phyloP scores from a whole-genome alignment of 2,888 invertebrate genomes.

The Cheilosia vulpina region DNA sequence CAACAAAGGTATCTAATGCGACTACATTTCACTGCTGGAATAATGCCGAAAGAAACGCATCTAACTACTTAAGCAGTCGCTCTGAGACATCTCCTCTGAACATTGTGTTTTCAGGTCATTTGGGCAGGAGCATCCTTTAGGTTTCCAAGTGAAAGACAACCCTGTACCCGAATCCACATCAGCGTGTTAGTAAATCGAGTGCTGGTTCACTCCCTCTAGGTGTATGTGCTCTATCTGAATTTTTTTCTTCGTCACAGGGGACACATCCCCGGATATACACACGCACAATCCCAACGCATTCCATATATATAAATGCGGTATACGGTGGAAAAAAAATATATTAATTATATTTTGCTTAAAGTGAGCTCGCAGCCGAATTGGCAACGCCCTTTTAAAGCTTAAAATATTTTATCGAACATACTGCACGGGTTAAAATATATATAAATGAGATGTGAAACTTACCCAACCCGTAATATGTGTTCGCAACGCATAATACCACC shows the following conservation, averaged over 20 bases:
- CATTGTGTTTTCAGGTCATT: no score
- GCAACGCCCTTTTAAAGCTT: conserved; percentile 75
- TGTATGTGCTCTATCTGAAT: conserved; percentile 2
- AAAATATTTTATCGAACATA: conserved; percentile 69
- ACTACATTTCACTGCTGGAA: no score
- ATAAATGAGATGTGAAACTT: conserved; percentile 72
- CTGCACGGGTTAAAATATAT: conserved; percentile 43
- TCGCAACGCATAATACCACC: conserved; percentile 52
- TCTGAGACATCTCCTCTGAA: no score
- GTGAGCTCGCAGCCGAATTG: conserved; percentile 58
- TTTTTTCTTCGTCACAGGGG: conserved; percentile 7
- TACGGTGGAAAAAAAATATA: neutral
- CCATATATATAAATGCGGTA: conserved; percentile 1
- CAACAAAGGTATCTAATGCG: no score
- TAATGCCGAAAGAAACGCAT: no score
- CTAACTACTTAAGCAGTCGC: no score
- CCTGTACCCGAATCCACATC: neutral
- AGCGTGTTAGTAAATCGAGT: neutral
- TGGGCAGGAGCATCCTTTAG: no score
- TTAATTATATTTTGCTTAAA: conserved; percentile 21
- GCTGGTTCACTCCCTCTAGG: neutral
- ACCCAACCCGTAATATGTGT: conserved; percentile 52
- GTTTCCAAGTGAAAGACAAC: no score
- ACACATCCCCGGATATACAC: conserved; percentile 58
- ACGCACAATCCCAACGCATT: conserved; percentile 43